Percentiles rank a stretch among this genome's conserved stretches.
phyloP scores from a whole-genome alignment of 2,797 vertebrate genomes.

The Diglossa cyanea region DNA sequence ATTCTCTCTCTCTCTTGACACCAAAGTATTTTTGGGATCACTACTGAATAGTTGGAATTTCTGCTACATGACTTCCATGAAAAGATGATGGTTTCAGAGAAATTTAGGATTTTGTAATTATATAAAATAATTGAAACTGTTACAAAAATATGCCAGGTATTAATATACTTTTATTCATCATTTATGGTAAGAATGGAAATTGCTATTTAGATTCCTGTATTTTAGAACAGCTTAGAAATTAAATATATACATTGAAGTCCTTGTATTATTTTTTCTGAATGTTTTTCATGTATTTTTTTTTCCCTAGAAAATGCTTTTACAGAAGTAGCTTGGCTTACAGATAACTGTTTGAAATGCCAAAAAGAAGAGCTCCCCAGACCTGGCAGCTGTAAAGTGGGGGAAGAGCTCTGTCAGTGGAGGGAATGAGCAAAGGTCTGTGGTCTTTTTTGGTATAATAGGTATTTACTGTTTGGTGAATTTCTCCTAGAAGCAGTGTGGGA shows the following conservation, averaged over 20 bases:
- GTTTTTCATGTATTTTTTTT: rapidly evolving
- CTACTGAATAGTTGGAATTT: neutral
- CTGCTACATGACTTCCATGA: neutral
- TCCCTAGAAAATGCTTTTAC: neutral
- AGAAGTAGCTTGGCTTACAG: neutral
- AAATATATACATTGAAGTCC: neutral
- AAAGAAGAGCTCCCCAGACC: neutral
- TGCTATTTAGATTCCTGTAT: neutral
- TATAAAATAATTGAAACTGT: neutral
- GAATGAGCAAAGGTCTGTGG: neutral
- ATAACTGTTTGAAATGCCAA: neutral
- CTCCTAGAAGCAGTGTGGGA: neutral
- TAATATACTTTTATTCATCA: neutral
- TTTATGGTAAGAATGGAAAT: neutral
- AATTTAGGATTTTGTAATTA: neutral
- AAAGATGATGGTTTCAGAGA: neutral
- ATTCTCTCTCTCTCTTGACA: neutral
- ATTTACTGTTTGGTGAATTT: neutral
- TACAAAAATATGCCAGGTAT: neutral
- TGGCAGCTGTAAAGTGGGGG: neutral
- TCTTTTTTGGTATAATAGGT: neutral
- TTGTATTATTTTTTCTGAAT: neutral
- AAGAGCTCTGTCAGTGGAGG: neutral
- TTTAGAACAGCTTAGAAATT: neutral
- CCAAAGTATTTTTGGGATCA: neutral